A percentile compares a stretch with the other conserved stretches of the same genome.
These are phyloP conservation scores for Phalera bucephala DNA, from an alignment of 2,888 invertebrate genomes.

Conservation along the genomic window DNA sequence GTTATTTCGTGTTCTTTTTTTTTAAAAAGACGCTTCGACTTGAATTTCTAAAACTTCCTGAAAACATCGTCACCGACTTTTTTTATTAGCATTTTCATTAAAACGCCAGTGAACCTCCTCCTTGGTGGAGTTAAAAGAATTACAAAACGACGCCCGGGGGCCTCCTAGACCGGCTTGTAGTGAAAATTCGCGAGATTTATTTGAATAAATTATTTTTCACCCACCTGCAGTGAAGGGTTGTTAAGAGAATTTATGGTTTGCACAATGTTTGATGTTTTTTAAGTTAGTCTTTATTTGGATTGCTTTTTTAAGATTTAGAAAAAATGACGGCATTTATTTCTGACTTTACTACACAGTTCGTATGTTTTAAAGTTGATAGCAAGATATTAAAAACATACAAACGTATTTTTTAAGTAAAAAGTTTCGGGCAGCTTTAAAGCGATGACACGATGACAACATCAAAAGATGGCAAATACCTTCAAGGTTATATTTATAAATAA, in stretches of 20 bases:
- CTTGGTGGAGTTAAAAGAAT: slow-evolving; percentile 71
- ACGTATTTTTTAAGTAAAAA: too few species aligned
- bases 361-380: too few species aligned
- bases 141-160: slow-evolving; percentile 69
- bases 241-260: slow-evolving; percentile 62
- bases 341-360: too few species aligned
- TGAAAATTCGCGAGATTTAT: slow-evolving; percentile 75
- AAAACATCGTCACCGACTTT: slow-evolving; percentile 42
- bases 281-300: slow-evolving; percentile 5
- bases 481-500: slow-evolving; percentile 2
- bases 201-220: slow-evolving; percentile 78
- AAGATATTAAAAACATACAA: too few species aligned
- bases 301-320: too few species aligned
- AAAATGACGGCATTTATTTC: too few species aligned
- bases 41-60: too few species aligned
- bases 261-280: slow-evolving; percentile 19
- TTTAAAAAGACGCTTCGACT: too few species aligned
- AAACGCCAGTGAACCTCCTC: slow-evolving; percentile 60
- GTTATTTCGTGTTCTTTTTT: too few species aligned
- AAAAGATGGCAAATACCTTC: slow-evolving; percentile 6
- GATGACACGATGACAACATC: slow-evolving; percentile 14
- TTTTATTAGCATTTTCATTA: slow-evolving; percentile 69
- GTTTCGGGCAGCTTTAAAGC: neutral
- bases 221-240: slow-evolving; percentile 80
- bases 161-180: slow-evolving; percentile 50